Percentiles rank a stretch among this genome's conserved stretches.
Evolutionary conservation across 2,113 vertebrate species (phyloP).

Genomic region (Acinonyx jubatus): DNA sequence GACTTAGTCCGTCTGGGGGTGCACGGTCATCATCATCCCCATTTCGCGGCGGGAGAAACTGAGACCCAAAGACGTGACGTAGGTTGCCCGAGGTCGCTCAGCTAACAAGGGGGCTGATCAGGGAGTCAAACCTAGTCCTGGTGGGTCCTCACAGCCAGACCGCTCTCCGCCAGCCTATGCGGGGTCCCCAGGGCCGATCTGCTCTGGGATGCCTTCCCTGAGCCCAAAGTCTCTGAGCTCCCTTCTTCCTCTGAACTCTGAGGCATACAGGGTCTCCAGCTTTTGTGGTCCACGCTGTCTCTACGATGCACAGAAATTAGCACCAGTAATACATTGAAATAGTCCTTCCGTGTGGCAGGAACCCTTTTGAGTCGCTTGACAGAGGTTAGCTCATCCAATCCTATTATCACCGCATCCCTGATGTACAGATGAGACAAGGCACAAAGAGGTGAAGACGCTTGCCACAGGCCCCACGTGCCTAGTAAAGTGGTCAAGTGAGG

Average conservation of each 20-base stretch:
- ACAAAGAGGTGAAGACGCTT: neutral
- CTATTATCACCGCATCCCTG: neutral
- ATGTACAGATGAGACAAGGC: neutral
- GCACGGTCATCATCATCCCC: neutral
- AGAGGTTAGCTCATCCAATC: neutral
- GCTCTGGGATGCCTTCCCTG: neutral
- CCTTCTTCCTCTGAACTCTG: neutral
- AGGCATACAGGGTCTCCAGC: neutral
- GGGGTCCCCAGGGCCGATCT: neutral
- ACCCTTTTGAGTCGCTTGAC: neutral
- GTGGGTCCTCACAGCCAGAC: neutral
- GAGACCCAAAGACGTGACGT: neutral
- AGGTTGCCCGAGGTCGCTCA: neutral
- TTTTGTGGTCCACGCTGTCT: neutral
- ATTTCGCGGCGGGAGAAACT: neutral
- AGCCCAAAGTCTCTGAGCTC: neutral
- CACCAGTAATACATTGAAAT: neutral
- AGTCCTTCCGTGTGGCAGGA: neutral
- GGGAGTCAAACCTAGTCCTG: neutral
- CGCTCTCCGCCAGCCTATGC: neutral
- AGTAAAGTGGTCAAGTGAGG: neutral
- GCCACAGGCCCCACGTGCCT: neutral
- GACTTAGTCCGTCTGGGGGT: neutral
- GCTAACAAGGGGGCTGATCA: neutral
- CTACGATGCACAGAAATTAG: neutral